These are phyloP conservation scores for Xiphophorus hellerii DNA, from an alignment of 2,113 vertebrate species.

Conservation along the genomic window DNA sequence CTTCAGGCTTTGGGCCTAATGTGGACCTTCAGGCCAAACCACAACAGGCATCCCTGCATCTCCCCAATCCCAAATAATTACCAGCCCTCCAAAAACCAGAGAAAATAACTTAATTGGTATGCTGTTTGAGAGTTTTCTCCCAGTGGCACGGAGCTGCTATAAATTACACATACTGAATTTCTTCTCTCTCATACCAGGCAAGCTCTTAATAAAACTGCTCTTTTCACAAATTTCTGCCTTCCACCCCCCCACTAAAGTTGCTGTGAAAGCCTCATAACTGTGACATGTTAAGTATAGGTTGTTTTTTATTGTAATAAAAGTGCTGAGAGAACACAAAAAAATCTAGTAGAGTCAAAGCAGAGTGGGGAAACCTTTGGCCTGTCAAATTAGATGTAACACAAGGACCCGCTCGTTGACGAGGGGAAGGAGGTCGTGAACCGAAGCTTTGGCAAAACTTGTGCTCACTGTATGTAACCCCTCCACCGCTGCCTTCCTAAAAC, in stretches of 20 bases:
- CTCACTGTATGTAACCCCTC: conserved; percentile 18
- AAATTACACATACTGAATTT: conserved; percentile 66
- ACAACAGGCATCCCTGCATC: conserved; percentile 67
- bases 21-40: conserved; percentile 59
- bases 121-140: conserved; percentile 58
- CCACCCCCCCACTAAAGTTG: conserved; percentile 1
- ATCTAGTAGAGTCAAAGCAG: conserved; percentile 21
- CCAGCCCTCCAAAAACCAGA: conserved; percentile 67
- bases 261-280: conserved; percentile 55
- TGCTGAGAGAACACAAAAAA: conserved; percentile 41
- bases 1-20: conserved; percentile 33
- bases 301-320: conserved; percentile 44
- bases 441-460: conserved; percentile 42
- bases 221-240: conserved; percentile 39
- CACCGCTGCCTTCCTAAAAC: conserved; percentile 50
- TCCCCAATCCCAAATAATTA: conserved; percentile 74
- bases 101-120: conserved; percentile 78
- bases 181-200: conserved; percentile 30
- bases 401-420: conserved; percentile 57
- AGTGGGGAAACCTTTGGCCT: conserved; percentile 22
- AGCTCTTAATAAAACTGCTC: conserved; percentile 64
- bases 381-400: conserved; percentile 62
- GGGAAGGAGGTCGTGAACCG: conserved; percentile 61
- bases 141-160: conserved; percentile 52
- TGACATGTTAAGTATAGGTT: conserved; percentile 75